Evolutionary conservation across 2,888 invertebrate species (phyloP), one percentile per base, ranked within the genome.

Genomic region (Thecophora atra): DNA sequence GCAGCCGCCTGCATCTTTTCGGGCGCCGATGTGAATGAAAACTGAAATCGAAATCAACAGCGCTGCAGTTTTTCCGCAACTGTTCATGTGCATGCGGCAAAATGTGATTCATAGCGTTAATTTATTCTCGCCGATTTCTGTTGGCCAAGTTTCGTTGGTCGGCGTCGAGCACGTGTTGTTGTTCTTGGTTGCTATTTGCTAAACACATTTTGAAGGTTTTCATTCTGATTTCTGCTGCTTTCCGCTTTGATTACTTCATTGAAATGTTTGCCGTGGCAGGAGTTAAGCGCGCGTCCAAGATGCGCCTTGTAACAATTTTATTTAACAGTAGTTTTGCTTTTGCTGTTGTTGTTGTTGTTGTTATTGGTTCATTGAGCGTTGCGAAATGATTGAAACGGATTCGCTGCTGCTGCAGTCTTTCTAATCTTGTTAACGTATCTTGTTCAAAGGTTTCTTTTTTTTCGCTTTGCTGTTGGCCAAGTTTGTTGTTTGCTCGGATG

Each of bases 271-370:
- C 47, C 24, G 64, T 64, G 44, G 64, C 64, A 19, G 37, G 6
- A 37, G 63, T 63, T 24, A 44, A 17, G n/a, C 24, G 24, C 11
- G 15, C 58, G 13, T 26, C 63, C 44, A 30, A 37, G 70, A 70
- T 70, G 70, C 70, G 70, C 70, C 70, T 70, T 70, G 63, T 70
- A 70, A 70, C 63, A 70, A 42, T 70, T 70, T 70, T 56, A 26
- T 19, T 64, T 47, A 15, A 15, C 28, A 17, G 37, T 47, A 30
- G 21, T 44, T 24, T 42, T 37, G 44, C 3, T 51, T 51, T 51
- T 52, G 51, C 26, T 24, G 51, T 30, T 1, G 30, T 21, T 52
- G 30, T 66, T 51, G 66, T 58, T 44, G 58, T 24, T 26, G 30
- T 30, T 56, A 21, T 54, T 67, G 56, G 15, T 52, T 67, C 30